Conservation (phyloP, 2,797 vertebrate species). For the Lagocephalus sceleratus region DNA sequence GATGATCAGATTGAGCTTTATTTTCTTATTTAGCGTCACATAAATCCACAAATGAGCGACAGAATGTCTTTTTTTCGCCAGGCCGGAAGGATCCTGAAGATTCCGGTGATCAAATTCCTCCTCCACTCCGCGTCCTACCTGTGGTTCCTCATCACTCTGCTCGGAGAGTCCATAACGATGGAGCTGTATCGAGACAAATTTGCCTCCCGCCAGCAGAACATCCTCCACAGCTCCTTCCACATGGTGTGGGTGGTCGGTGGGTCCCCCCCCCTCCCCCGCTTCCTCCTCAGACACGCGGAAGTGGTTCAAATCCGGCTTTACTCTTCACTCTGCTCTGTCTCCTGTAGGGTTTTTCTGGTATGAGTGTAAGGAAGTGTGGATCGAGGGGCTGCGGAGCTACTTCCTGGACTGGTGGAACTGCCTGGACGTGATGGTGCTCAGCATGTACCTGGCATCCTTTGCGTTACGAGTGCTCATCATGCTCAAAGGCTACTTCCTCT, state of each 20-base stretch:
- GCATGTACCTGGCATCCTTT: slow-evolving; percentile 89
- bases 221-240: slow-evolving; percentile 87
- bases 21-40: too few species aligned
- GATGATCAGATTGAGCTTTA: too few species aligned
- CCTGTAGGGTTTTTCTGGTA: slow-evolving; percentile 89
- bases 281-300: neutral
- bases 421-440: slow-evolving; percentile 88
- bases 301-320: neutral
- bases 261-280: slow-evolving; percentile 22
- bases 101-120: slow-evolving; percentile 88
- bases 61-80: slow-evolving; percentile 43
- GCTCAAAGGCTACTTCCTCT: slow-evolving; percentile 80
- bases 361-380: slow-evolving; percentile 93
- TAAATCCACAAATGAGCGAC: too few species aligned
- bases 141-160: slow-evolving; percentile 88
- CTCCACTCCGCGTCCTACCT: slow-evolving; percentile 88
- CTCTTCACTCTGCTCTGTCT: neutral
- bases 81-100: slow-evolving; percentile 82
- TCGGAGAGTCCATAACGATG: slow-evolving; percentile 87
- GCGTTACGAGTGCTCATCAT: slow-evolving; percentile 79
- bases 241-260: slow-evolving; percentile 91
- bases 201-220: slow-evolving; percentile 77
- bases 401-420: slow-evolving; percentile 92
- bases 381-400: slow-evolving; percentile 86
- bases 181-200: slow-evolving; percentile 79